Conservation (phyloP, 2,113 vertebrate species). For the Dryoscopus gambensis region DNA sequence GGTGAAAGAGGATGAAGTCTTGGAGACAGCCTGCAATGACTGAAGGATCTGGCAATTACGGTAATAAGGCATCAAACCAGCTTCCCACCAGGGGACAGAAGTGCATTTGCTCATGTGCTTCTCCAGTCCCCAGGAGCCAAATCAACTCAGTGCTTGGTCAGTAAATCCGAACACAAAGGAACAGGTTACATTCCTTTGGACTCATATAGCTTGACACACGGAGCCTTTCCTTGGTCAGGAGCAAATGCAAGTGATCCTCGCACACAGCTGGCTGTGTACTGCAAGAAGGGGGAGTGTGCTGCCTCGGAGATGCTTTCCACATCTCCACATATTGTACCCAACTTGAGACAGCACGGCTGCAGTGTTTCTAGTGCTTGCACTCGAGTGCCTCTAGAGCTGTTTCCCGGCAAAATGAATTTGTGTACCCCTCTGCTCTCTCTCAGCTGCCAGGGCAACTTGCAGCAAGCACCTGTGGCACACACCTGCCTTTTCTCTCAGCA, state of each 20-base stretch:
- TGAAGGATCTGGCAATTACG: constrained; percentile 21
- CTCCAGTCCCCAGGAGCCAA: neutral
- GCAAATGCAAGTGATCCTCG: neutral
- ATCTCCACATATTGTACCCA: neutral
- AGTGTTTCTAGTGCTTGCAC: neutral
- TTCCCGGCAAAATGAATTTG: neutral
- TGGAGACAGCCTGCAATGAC: neutral
- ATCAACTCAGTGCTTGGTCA: neutral
- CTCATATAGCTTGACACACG: neutral
- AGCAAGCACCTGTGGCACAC: neutral
- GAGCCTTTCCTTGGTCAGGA: neutral
- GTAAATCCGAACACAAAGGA: neutral
- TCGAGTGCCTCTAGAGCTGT: constrained; percentile 44
- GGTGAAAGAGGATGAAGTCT: neutral
- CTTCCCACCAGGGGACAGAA: neutral
- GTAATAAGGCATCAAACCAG: constrained; percentile 24
- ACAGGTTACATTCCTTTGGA: neutral
- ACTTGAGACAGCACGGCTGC: neutral
- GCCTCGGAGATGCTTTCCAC: neutral
- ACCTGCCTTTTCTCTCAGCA: neutral
- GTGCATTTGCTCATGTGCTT: neutral
- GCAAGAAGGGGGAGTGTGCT: neutral
- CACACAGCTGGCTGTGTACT: neutral
- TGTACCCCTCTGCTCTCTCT: neutral
- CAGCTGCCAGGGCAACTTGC: neutral